Conservation (phyloP, 2,888 invertebrate species). For the Latrodectus hesperus region DNA sequence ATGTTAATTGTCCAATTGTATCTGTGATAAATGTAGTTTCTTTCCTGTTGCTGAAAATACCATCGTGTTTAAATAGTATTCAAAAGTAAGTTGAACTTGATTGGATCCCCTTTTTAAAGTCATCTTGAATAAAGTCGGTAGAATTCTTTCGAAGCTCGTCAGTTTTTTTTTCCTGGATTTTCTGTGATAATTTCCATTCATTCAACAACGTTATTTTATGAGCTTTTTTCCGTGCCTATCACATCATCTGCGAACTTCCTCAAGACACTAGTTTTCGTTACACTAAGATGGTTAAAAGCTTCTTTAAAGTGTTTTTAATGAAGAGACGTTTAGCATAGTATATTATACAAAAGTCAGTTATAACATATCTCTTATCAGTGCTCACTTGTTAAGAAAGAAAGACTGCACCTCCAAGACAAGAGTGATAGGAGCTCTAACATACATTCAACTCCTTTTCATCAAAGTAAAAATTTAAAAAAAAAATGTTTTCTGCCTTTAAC, state of each 20-base stretch:
- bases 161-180: conserved; percentile 33
- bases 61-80: too few relatives aligned
- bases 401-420: conserved; percentile 28
- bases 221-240: conserved; percentile 66
- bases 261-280: conserved; percentile 24
- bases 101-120: too few relatives aligned
- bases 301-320: conserved; percentile 24
- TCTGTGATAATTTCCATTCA: conserved; percentile 61
- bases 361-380: conserved; percentile 51
- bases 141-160: conserved; percentile 21
- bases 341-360: conserved; percentile 20
- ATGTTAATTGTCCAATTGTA: conserved; percentile 49
- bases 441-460: conserved; percentile 34
- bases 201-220: conserved; percentile 55
- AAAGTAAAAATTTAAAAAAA: too few relatives aligned
- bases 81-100: too few relatives aligned
- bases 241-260: conserved; percentile 45
- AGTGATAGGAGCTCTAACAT: conserved; percentile 10
- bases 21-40: conserved; percentile 59
- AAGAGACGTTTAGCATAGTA: conserved; percentile 21
- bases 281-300: conserved; percentile 20
- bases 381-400: conserved; percentile 52
- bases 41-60: background rate
- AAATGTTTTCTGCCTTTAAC: conserved; percentile 33
- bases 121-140: conserved; percentile 8